These are phyloP conservation scores for Euspilapteryx auroguttella DNA, from an alignment of 2,888 invertebrate species.

Conservation along the genomic window DNA sequence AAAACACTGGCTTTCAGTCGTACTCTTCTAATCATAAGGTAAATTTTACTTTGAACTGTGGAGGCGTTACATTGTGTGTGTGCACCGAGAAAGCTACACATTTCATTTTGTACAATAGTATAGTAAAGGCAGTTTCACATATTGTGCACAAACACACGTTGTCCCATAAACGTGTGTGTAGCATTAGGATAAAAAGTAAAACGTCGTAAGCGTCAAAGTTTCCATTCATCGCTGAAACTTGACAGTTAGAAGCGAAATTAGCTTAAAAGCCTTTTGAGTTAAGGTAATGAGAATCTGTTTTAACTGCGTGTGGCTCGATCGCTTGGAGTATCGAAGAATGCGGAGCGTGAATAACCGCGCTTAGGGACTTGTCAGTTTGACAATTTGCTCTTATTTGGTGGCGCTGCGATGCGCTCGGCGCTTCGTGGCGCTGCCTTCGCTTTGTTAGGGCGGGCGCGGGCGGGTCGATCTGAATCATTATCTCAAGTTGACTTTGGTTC, in stretches of 20 bases:
- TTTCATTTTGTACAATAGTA: slow-evolving; percentile 58
- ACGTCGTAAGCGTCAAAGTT: slow-evolving; percentile 13
- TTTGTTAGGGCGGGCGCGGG: slow-evolving; percentile 11
- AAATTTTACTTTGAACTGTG: too few relatives aligned
- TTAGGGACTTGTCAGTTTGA: slow-evolving; percentile 51
- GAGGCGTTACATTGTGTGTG: slow-evolving; percentile 30
- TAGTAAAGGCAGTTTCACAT: too few relatives aligned
- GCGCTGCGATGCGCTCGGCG: too few relatives aligned
- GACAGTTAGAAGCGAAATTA: too few relatives aligned
- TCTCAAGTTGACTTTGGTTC: too few relatives aligned
- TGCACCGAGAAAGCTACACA: slow-evolving; percentile 60
- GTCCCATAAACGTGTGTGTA: slow-evolving; percentile 42
- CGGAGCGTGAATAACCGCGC: slow-evolving; percentile 54
- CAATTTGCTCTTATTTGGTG: slow-evolving; percentile 44
- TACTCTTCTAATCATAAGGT: too few relatives aligned
- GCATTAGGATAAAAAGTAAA: slow-evolving; percentile 14
- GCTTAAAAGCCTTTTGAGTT: too few relatives aligned
- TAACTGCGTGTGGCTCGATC: slow-evolving; percentile 27
- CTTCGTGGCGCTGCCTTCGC: slow-evolving; percentile 11
- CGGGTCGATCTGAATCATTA: too few relatives aligned
- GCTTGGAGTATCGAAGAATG: slow-evolving; percentile 54
- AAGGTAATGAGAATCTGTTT: slow-evolving; percentile 36
- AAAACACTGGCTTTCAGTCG: too few relatives aligned
- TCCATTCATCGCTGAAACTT: too few relatives aligned
- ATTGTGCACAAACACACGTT: slow-evolving; percentile 46